Base-by-base conservation (phyloP, 1,140 invertebrate species). In the Diorhabda carinulata region DNA sequence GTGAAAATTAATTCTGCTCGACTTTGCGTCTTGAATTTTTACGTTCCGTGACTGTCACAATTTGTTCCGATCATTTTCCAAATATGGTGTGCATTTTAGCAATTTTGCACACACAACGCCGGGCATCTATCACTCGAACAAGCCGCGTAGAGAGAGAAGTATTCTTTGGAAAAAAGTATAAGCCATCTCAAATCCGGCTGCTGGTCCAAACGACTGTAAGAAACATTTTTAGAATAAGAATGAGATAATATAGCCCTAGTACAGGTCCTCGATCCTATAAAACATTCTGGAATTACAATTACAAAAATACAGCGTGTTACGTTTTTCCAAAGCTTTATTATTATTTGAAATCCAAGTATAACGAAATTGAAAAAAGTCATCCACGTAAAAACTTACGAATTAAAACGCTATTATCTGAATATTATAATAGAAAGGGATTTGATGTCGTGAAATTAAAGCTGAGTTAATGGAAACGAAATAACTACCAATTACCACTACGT, bases 161-260 rank as follows among this genome's bases (percentile, higher is more conserved):
- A 25, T 25, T 71, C 71, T 58, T 71, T 66, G 58, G 59, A 66
- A 72, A 71, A 59, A 71, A 59, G 59, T 71, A 71, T 73, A 74
- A 73, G 67, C 66, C 73, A 70, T 71, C 67, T 64, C 67, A 72
- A 66, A 75, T n/a, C 6, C 47, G 47, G 47, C 47, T 52, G 47
- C 47, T 80, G 81, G 78, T 80, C 79, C 78, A 76, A 75, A 78
- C 77, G 76, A 75, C 77, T 74, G 74, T 73, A 68, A 70, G 61
- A 75, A 73, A 73, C 73, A 70, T 73, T 65, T 72, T 68, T 73
- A 77, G 75, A 73, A 73, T 73, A 73, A 69, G 70, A 73, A 73
- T 73, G 72, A 73, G 69, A n/a, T 6, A 66, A 25, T 25, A 68
- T 61, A 68, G 67, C 63, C 6, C 41, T 62, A 57, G 69, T 43